A percentile compares a stretch with the other conserved stretches of the same genome.
Evolutionary conservation across 2,888 invertebrate genomes (phyloP).

Genomic region (Catocala sponsa): DNA sequence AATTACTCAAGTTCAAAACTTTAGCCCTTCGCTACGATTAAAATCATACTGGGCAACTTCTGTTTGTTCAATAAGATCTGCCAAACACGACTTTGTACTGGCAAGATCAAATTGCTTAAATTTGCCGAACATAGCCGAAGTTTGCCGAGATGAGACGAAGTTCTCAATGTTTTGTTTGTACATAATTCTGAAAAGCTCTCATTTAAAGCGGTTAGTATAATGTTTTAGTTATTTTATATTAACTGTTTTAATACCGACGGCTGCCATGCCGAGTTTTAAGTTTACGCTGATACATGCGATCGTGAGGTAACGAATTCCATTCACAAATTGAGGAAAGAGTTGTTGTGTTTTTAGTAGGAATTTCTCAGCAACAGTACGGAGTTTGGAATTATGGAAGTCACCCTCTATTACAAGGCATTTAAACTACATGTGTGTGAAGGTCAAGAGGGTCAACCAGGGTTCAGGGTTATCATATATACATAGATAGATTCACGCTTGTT

Average conservation of each 20-base stretch:
- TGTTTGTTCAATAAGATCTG: slow-evolving; percentile 36
- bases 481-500: too few relatives aligned
- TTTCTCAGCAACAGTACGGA: too few relatives aligned
- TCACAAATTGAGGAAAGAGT: too few relatives aligned
- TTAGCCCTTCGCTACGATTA: slow-evolving; percentile 26
- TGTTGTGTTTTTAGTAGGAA: too few relatives aligned
- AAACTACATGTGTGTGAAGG: too few relatives aligned
- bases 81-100: slow-evolving; percentile 30
- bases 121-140: slow-evolving; percentile 25
- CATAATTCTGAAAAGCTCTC: slow-evolving; percentile 34
- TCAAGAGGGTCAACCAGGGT: too few relatives aligned
- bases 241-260: background rate
- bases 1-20: slow-evolving; percentile 34
- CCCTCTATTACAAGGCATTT: too few relatives aligned
- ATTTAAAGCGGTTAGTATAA: slow-evolving; percentile 19
- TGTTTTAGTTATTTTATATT: slow-evolving; percentile 21
- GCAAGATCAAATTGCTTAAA: slow-evolving; percentile 44
- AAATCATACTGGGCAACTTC: slow-evolving; percentile 37
- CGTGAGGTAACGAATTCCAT: too few relatives aligned
- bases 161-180: slow-evolving; percentile 31
- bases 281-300: too few relatives aligned
- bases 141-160: slow-evolving; percentile 36
- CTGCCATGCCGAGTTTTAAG: too few relatives aligned
- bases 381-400: too few relatives aligned
- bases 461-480: too few relatives aligned